Evolutionary conservation across 1,140 invertebrate genomes (phyloP), one percentile per base, ranked within the genome.

Genomic region (Drosophila serrata): DNA sequence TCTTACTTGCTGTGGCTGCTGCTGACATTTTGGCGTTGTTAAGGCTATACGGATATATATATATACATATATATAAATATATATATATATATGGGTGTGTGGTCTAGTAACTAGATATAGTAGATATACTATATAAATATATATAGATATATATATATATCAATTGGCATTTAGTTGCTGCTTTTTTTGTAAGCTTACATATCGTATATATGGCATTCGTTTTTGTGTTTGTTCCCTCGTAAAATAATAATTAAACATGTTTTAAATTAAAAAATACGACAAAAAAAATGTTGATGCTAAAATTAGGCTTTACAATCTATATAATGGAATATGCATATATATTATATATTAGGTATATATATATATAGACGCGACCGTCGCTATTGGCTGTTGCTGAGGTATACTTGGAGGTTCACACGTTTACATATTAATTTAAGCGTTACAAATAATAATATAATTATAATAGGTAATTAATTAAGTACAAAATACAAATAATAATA

Each of bases 181-280:
- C 13, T 74, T 65, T 79, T 65, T 79, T 48, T 22, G 55, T 58
- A 19, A 68, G 65, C 73, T 63, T 79, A 86, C 69, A 81, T 75
- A 75, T 84, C 68, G 56, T 79, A 65, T 88, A 75, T 82, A 88
- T 88, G 84, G 84, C 84, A 88, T 86, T 85, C 56, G 58, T 63
- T 53, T 51, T 53, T 53, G 51, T 49, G 51, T 42, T 80, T 24
- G 12, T 46, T 29, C 4, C 29, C 40, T 63, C 42, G 72, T 73
- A 49, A 79, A 75, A 61, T 76, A 79, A 43, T 56, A 74, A 48
- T 37, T 67, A 45, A 78, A 74, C 45, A 59, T 69, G 63, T 56
- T 67, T 43, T n/a, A 29, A 45, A 49, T 40, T 56, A 68, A 64
- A 67, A 48, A 58, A 29, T 65, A 51, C 13, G 35, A 29, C 37